Percentiles rank a stretch among this genome's conserved stretches.
These are phyloP conservation scores for Sesia apiformis DNA, from an alignment of 2,888 invertebrate genomes.

Conservation along the genomic window DNA sequence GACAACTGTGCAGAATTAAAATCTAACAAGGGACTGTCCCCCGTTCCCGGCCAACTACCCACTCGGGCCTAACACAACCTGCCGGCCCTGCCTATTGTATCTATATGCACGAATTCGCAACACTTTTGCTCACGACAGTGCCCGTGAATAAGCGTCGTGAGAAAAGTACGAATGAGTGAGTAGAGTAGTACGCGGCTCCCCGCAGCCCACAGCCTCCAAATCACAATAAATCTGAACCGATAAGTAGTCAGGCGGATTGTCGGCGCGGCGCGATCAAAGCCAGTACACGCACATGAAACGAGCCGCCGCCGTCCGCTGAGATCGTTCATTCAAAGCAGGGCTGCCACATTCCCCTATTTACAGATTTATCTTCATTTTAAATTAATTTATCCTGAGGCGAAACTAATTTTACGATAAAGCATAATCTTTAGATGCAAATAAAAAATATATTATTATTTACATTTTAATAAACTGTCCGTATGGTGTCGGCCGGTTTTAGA, in stretches of 20 bases:
- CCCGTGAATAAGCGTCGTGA: constrained; percentile 35
- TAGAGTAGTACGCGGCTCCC: constrained; percentile 37
- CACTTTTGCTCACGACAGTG: constrained; percentile 37
- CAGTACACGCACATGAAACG: constrained; percentile 62
- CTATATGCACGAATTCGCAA: constrained; percentile 3
- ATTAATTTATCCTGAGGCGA: no score
- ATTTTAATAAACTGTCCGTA: no score
- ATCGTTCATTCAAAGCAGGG: constrained; percentile 47
- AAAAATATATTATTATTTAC: no score
- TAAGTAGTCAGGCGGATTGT: constrained; percentile 71
- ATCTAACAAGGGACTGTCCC: no score
- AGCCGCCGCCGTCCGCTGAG: constrained; percentile 47
- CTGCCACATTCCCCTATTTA: constrained; percentile 39
- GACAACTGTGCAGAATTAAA: no score
- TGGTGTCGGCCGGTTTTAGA: no score
- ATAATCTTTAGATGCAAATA: no score
- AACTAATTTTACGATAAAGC: no score
- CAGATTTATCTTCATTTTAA: no score
- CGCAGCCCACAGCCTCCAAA: constrained; percentile 55
- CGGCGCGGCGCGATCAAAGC: constrained; percentile 69
- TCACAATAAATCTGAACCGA: constrained; percentile 74
- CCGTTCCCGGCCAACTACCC: no score
- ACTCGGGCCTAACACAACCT: no score
- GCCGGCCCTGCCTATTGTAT: no score
- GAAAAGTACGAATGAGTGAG: constrained; percentile 35